Evolutionary conservation across 2,113 vertebrate species (phyloP), one percentile per base, ranked within the genome.

Genomic region (Elachura formosa): DNA sequence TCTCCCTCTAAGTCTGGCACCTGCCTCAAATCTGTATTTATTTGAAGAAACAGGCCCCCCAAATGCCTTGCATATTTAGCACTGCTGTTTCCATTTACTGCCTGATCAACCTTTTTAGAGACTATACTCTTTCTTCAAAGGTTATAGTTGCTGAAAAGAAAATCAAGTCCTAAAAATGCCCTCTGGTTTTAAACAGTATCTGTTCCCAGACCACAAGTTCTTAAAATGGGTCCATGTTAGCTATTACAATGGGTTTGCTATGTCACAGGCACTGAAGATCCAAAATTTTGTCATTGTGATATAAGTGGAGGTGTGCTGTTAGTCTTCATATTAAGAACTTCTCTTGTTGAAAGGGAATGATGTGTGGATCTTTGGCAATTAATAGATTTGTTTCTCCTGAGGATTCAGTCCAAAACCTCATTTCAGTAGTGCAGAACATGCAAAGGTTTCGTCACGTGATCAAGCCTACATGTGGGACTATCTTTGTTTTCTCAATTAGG

Each of bases 51-150:
- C 36, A 66, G 26, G 2, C n/a, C 36, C 62, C 49, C 4, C 0
- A 2, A 92, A 94, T 90, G 61, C 79, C 58, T 88, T 67, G 68
- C 72, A 82, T 85, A 79, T 82, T 83, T 92, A 79, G 18, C 49
- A 52, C 58, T 80, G 63, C 75, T 90, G 54, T 88, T 94, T 79
- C 58, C 62, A 83, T 93, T 92, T 94, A 90, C 36, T 84, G 80
- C 38, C 34, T 83, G 71, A 67, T 90, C 77, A 62, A 46, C 69
- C 12, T 82, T 82, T 72, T 61, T 24, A 72, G 63, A 89, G 58
- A 55, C 62, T 52, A 11, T 52, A 22, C 13, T 69, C 36, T 77
- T 87, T 90, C 75, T 46, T 93, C 66, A 93, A 85, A 92, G n/a
- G 43, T 55, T 94, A 40, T 67, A 90, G 61, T 61, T 78, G 24